Base-by-base conservation (phyloP, 2,113 vertebrate species). In the Paralichthys olivaceus region DNA sequence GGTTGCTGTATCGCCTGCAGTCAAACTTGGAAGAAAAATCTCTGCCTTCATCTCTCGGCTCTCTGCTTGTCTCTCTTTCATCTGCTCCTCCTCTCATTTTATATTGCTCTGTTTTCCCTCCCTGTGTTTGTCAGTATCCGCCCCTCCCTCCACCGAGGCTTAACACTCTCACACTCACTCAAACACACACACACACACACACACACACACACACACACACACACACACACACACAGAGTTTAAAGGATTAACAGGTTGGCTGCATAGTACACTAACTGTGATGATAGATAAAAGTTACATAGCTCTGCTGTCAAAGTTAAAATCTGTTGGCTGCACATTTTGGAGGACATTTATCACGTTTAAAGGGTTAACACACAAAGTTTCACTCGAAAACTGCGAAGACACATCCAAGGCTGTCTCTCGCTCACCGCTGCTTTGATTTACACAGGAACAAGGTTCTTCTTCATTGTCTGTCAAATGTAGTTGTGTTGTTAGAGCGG, bases 1-100 rank as follows among this genome's bases (percentile, higher is more conserved):
- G 92, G 94, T 95, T 69, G 94, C 94, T 94, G 94, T 95, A 71
- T 69, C 89, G 95, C 96, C 96, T 92, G 87, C 91, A 95, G 97
- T 95, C 93, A 93, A 94, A 95, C 92, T 63, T 40, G 55, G 70
- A 87, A 71, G 82, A 77, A 84, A 77, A 82, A 80, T 80, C 56
- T 79, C 69, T 72, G 56, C 64, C 80, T 80, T 84, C 68, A 78
- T 86, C 83, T 78, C n/a, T 49, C 15, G 5, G 26, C 64, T 65
- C n/a, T 65, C 60, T 62, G 59, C 67, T 29, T 37, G 43, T 76
- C 72, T 82, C 29, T 60, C 19, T 77, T 45, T 65, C 61, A 71
- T 71, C 47, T 76, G 59, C 32, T 20, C 23, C 14, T 64, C 22
- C 17, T 37, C 26, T 20, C 53, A n/a, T 70, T 74, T 71, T 70